Percentiles rank a stretch among this genome's conserved stretches.
phyloP scores from a whole-genome alignment of 2,888 invertebrate species.

The Mongoloraphidia duomilia region DNA sequence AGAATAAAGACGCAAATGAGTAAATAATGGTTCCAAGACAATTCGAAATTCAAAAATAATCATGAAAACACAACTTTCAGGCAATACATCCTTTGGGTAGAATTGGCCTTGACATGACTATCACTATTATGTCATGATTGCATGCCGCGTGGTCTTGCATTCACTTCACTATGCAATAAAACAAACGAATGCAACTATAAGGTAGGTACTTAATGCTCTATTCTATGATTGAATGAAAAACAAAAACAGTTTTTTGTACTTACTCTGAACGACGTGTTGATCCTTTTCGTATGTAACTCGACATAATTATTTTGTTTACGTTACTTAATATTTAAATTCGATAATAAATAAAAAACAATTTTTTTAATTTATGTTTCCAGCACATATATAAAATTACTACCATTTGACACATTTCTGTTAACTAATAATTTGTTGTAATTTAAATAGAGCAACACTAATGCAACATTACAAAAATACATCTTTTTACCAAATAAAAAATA shows the following conservation, averaged over 20 bases:
- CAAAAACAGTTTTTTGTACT: constrained; percentile 19
- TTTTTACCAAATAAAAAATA: neutral
- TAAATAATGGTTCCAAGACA: too few relatives aligned
- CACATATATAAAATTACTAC: constrained; percentile 21
- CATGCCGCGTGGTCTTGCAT: too few relatives aligned
- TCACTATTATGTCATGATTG: too few relatives aligned
- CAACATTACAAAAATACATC: neutral
- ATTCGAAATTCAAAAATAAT: too few relatives aligned
- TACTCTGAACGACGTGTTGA: constrained; percentile 32
- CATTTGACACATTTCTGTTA: constrained; percentile 19
- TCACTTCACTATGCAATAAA: too few relatives aligned
- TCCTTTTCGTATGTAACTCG: constrained; percentile 26
- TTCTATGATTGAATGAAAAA: constrained; percentile 26
- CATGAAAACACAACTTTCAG: too few relatives aligned
- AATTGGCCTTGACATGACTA: too few relatives aligned
- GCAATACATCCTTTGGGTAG: too few relatives aligned
- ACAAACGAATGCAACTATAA: too few relatives aligned
- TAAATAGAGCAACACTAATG: neutral
- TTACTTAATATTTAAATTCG: too few relatives aligned
- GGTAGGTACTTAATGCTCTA: too few relatives aligned
- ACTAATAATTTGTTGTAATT: neutral
- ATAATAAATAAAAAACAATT: constrained; percentile 10
- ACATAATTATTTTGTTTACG: constrained; percentile 20
- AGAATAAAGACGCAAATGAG: too few relatives aligned
- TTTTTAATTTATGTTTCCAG: constrained; percentile 23